Evolutionary conservation across 2,113 vertebrate genomes (phyloP).

Genomic region (Laticauda colubrina): DNA sequence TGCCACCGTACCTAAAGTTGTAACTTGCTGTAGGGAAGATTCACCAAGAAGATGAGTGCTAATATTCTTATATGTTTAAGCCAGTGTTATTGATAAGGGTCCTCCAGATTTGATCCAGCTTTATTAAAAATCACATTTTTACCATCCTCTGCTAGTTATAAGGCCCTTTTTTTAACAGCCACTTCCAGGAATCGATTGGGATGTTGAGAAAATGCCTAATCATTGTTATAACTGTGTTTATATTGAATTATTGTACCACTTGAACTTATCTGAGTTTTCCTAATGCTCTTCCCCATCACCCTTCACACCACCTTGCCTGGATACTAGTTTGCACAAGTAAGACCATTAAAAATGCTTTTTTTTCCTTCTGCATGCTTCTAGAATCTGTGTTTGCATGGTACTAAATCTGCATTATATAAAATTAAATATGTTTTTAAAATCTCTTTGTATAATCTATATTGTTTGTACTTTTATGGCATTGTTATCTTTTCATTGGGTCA

Average conservation of each 20-base stretch:
- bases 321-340: conserved; percentile 94
- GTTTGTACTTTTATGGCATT: conserved; percentile 13
- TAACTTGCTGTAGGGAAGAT: not conserved
- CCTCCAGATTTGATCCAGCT: not conserved
- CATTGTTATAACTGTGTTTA: conserved; percentile 58
- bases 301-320: conserved; percentile 80
- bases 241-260: conserved; percentile 60
- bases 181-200: not conserved
- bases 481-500: conserved; percentile 35
- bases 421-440: conserved; percentile 40
- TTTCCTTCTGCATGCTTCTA: conserved; percentile 64
- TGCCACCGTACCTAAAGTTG: not conserved
- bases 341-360: conserved; percentile 68
- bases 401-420: conserved; percentile 43
- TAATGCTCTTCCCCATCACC: conserved; percentile 69
- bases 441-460: not conserved
- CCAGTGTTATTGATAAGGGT: not conserved
- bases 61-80: not conserved
- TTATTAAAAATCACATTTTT: conserved; percentile 1
- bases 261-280: conserved; percentile 78
- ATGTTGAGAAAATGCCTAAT: conserved; percentile 38
- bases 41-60: not conserved
- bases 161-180: conserved; percentile 4
- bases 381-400: conserved; percentile 59
- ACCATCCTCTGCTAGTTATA: not conserved